A percentile compares a stretch with the other conserved stretches of the same genome.
Evolutionary conservation across 2,888 invertebrate species (phyloP).

Genomic region (Eremobia ochroleuca): DNA sequence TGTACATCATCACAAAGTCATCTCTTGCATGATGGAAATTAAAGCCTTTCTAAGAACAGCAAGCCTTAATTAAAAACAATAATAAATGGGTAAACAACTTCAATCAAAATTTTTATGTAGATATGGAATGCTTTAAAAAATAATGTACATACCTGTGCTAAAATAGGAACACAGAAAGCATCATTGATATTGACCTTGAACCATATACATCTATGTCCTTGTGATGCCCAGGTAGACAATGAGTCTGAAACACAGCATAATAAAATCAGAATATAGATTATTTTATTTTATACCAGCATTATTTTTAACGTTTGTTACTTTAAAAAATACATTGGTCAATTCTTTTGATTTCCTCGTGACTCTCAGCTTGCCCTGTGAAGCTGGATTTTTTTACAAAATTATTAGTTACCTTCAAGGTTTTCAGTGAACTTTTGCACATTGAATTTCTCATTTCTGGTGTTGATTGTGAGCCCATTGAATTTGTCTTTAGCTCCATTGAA

Average conservation of each 20-base stretch:
- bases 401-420: constrained; percentile 73
- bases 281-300: not conserved
- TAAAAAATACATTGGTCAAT: too few species aligned
- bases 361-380: not conserved
- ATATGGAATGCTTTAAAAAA: constrained; percentile 13
- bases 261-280: not conserved
- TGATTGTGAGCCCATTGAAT: constrained; percentile 83
- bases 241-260: constrained; percentile 92
- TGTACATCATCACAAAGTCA: constrained; percentile 95
- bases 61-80: constrained; percentile 72
- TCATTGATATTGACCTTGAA: constrained; percentile 94
- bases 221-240: constrained; percentile 92
- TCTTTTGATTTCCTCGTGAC: not conserved
- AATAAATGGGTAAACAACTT: constrained; percentile 46
- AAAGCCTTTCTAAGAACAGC: constrained; percentile 93
- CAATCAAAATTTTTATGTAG: not conserved
- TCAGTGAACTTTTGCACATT: constrained; percentile 70
- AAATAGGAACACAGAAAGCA: constrained; percentile 93
- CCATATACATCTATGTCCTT: constrained; percentile 94
- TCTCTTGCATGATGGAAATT: constrained; percentile 97
- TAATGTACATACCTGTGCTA: constrained; percentile 92
- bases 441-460: constrained; percentile 74
- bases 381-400: not conserved
- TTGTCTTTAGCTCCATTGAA: constrained; percentile 79
- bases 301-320: not conserved